phyloP scores from a whole-genome alignment of 2,888 invertebrate species.

The Leptarthrus brevirostris region DNA sequence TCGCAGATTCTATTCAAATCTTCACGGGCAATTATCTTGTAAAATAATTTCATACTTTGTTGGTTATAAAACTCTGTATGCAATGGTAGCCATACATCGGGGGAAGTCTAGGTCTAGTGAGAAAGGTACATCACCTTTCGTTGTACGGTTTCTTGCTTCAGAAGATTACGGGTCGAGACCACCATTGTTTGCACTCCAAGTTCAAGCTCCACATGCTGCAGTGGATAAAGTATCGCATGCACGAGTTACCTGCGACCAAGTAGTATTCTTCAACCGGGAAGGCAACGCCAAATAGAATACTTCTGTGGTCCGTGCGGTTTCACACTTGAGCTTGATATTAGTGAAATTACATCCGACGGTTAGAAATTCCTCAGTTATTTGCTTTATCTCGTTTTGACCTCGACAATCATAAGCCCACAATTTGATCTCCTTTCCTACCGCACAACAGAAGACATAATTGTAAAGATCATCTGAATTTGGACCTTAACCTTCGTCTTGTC shows the following conservation, averaged over 20 bases:
- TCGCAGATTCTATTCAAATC: slow-evolving; percentile 35
- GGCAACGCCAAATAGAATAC: not conserved
- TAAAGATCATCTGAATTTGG: not conserved
- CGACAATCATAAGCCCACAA: not conserved
- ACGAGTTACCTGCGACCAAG: not conserved
- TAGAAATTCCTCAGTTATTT: not conserved
- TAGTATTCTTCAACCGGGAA: not conserved
- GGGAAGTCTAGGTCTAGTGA: not conserved
- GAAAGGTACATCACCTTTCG: slow-evolving; percentile 23
- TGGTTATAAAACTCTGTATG: not conserved
- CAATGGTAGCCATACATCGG: not conserved
- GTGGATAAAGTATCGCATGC: not conserved
- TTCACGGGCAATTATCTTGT: slow-evolving; percentile 36
- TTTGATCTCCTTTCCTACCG: not conserved
- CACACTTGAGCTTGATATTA: not conserved
- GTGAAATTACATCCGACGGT: not conserved
- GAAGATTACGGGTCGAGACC: not conserved
- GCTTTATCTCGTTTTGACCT: not conserved
- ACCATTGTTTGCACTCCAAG: not conserved
- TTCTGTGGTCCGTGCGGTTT: slow-evolving; percentile 20
- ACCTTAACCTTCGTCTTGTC: not conserved
- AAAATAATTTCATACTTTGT: slow-evolving; percentile 45
- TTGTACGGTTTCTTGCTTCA: slow-evolving; percentile 18
- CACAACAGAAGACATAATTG: not conserved
- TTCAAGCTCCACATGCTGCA: not conserved